phyloP scores from a whole-genome alignment of 2,888 invertebrate species.

The Helobdella robusta region DNA sequence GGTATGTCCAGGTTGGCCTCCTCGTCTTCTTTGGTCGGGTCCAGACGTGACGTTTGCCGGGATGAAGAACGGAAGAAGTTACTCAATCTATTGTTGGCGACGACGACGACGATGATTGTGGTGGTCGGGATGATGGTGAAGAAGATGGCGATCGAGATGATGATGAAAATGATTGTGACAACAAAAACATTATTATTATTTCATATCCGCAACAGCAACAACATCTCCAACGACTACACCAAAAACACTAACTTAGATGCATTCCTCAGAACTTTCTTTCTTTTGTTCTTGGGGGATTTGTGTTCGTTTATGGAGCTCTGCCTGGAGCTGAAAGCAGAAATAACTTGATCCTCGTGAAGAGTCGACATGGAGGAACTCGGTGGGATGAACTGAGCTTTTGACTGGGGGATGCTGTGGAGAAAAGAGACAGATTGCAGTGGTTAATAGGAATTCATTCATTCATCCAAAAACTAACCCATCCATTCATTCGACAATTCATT shows the following conservation, averaged over 20 bases:
- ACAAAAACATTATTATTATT: not conserved
- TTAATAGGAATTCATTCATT: not conserved
- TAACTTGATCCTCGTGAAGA: not conserved
- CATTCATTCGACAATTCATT: no score
- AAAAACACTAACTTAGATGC: not conserved
- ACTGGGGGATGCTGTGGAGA: conserved; percentile 19
- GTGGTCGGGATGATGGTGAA: no score
- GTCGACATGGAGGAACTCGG: conserved; percentile 16
- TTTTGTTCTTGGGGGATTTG: not conserved
- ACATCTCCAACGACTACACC: not conserved
- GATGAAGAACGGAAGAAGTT: conserved; percentile 5
- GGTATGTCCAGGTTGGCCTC: not conserved
- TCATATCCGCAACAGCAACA: not conserved
- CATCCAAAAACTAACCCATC: no score
- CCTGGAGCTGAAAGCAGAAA: not conserved
- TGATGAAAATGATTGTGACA: not conserved
- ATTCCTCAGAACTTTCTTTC: conserved; percentile 6
- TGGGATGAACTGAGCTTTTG: conserved; percentile 20
- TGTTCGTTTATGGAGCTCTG: conserved; percentile 13
- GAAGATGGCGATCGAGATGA: not conserved
- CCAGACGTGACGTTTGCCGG: conserved; percentile 9
- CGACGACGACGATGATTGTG: not conserved
- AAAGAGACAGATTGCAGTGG: not conserved
- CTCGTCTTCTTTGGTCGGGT: conserved; percentile 5
- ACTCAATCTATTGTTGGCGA: conserved; percentile 8